A percentile compares a stretch with the other conserved stretches of the same genome.
Evolutionary conservation across 2,113 vertebrate genomes (phyloP).

Genomic region (Tupaia chinensis): DNA sequence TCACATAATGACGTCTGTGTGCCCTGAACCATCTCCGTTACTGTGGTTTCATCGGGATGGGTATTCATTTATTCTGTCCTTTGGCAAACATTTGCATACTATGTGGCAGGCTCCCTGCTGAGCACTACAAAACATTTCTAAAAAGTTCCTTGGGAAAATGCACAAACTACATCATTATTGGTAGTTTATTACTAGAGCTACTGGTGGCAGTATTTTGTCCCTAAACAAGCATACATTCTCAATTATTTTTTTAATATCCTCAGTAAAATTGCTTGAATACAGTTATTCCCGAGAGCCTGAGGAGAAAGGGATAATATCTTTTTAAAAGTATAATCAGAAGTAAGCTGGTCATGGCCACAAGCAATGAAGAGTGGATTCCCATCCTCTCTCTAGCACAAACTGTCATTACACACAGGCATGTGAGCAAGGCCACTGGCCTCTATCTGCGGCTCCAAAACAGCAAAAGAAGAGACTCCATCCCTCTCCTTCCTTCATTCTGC

Average conservation of each 20-base stretch:
- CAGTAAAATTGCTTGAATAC: neutral
- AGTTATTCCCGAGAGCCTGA: neutral
- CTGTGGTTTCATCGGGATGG: neutral
- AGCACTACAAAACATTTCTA: neutral
- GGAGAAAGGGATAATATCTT: neutral
- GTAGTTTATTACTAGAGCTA: neutral
- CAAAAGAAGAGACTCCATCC: neutral
- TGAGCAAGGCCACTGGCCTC: neutral
- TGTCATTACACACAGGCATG: neutral
- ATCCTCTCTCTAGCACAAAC: neutral
- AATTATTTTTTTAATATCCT: neutral
- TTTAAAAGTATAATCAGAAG: neutral
- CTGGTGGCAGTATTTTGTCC: neutral
- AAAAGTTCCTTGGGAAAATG: neutral
- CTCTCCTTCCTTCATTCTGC: neutral
- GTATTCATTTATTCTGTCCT: neutral
- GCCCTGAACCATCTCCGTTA: neutral
- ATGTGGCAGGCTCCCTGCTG: neutral
- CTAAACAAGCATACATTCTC: neutral
- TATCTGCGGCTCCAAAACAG: neutral
- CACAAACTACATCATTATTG: neutral
- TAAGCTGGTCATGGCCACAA: neutral
- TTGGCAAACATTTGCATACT: constrained; percentile 5
- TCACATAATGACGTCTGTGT: neutral
- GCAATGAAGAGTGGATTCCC: neutral